phyloP scores from a whole-genome alignment of 2,888 invertebrate species.

The Punctoribates punctum region DNA sequence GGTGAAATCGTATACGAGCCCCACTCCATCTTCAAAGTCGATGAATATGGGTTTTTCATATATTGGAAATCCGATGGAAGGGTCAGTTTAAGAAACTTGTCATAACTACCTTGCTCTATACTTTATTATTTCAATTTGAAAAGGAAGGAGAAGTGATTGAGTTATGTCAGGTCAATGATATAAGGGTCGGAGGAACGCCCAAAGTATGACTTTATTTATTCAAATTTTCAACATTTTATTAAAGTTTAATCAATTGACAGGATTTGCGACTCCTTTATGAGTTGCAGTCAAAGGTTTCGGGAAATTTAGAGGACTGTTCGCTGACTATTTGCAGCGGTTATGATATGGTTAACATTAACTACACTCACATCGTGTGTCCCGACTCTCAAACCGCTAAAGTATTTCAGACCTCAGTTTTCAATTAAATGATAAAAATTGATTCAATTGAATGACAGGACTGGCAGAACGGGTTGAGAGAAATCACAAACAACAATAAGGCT shows the following conservation, averaged over 20 bases:
- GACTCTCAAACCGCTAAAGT: slow-evolving; percentile 78
- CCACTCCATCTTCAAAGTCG: slow-evolving; percentile 85
- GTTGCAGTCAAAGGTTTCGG: slow-evolving; percentile 73
- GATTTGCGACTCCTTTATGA: slow-evolving; percentile 75
- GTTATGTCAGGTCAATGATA: slow-evolving; percentile 95
- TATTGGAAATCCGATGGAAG: slow-evolving; percentile 96
- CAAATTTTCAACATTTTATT: slow-evolving; percentile 9
- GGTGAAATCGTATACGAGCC: slow-evolving; percentile 84
- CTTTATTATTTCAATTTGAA: background rate
- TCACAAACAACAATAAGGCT: slow-evolving; percentile 94
- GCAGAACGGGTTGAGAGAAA: slow-evolving; percentile 79
- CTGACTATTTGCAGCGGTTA: slow-evolving; percentile 96
- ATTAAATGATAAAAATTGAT: background rate
- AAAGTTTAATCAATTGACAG: slow-evolving; percentile 55
- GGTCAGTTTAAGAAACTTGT: slow-evolving; percentile 59
- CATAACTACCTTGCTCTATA: too few relatives aligned
- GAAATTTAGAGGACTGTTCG: slow-evolving; percentile 78
- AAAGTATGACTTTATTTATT: slow-evolving; percentile 54
- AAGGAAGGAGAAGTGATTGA: slow-evolving; percentile 99
- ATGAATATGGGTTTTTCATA: slow-evolving; percentile 95
- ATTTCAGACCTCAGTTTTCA: slow-evolving; percentile 55
- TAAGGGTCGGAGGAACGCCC: slow-evolving; percentile 85
- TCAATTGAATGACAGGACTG: slow-evolving; percentile 66
- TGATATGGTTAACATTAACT: slow-evolving; percentile 97
- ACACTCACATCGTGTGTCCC: slow-evolving; percentile 93